Evolutionary conservation across 2,797 vertebrate genomes (phyloP), one percentile per base, ranked within the genome.

Genomic region (Leuciscus waleckii): DNA sequence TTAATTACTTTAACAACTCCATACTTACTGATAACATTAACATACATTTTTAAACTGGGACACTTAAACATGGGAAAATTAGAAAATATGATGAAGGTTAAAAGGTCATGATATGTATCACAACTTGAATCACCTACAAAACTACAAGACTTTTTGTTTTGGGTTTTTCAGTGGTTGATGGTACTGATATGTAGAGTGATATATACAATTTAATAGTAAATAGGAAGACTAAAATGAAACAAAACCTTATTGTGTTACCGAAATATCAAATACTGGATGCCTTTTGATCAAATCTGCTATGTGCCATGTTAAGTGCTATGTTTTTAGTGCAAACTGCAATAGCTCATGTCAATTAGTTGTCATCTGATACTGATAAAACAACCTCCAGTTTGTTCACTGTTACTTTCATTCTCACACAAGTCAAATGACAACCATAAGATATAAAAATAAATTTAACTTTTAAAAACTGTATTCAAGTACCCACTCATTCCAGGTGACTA

Each of bases 401-500:
- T 46, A 5, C 67, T 37, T 32, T 29, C 32, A 81, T 79, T 91
- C 82, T 88, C 76, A 80, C 75, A 83, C 10, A 1, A 11, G 23
- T 91, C 78, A 80, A 39, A 35, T 77, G 54, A 14, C 68, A 0
- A 37, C 58, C 83, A 39, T 41, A 56, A 69, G 29, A 80, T 23
- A 54, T 78, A 77, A 77, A 71, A 67, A 7, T 83, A 65, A 46
- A 71, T 78, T 70, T 91, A 83, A 90, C 89, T 43, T 32, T 16
- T 16, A 29, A 54, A 87, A 58, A 39, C 85, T 85, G 87, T 88
- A 70, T 92, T 91, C 87, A 89, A 84, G 69, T 83, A 70, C 86
- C 67, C 19, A 67, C 35, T 77, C 23, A 67, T 70, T 58, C 8
- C 54, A 56, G 9, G 84, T 93, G 92, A 92, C 87, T 93, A 92